A percentile compares a stretch with the other conserved stretches of the same genome.
phyloP scores from a whole-genome alignment of 2,113 vertebrate species.

The Pelodiscus sinensis region DNA sequence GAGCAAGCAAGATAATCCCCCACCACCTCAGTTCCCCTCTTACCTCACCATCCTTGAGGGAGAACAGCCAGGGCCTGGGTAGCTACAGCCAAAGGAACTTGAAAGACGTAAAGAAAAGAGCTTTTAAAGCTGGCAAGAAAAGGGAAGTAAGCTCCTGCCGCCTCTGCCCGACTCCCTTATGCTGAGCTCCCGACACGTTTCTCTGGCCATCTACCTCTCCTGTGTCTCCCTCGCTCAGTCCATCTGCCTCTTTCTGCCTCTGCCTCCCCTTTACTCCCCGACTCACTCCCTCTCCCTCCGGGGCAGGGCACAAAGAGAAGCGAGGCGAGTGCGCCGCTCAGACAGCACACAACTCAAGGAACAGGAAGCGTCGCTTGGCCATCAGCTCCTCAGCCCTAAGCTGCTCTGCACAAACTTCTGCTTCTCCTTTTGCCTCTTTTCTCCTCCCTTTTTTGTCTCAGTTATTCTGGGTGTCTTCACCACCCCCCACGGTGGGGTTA shows the following conservation, averaged over 20 bases:
- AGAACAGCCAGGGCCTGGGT: neutral
- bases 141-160: slow-evolving; percentile 28
- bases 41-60: slow-evolving; percentile 73
- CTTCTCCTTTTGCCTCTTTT: slow-evolving; percentile 69
- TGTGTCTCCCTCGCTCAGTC: slow-evolving; percentile 20
- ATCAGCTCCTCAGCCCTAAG: slow-evolving; percentile 47
- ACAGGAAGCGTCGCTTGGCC: slow-evolving; percentile 68
- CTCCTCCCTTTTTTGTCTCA: neutral
- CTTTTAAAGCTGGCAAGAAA: slow-evolving; percentile 12
- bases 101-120: slow-evolving; percentile 38
- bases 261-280: neutral
- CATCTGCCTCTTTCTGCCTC: neutral
- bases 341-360: slow-evolving; percentile 5
- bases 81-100: slow-evolving; percentile 17
- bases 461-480: neutral
- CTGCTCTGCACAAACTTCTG: slow-evolving; percentile 75
- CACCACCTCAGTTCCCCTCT: slow-evolving; percentile 22
- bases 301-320: neutral
- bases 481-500: neutral
- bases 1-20: neutral
- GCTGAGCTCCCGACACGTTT: neutral
- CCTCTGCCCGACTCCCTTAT: neutral
- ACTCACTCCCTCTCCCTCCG: neutral
- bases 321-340: neutral
- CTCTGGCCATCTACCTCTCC: slow-evolving; percentile 57